Base-by-base conservation (phyloP, 2,113 vertebrate genomes). In the Lepus timidus region DNA sequence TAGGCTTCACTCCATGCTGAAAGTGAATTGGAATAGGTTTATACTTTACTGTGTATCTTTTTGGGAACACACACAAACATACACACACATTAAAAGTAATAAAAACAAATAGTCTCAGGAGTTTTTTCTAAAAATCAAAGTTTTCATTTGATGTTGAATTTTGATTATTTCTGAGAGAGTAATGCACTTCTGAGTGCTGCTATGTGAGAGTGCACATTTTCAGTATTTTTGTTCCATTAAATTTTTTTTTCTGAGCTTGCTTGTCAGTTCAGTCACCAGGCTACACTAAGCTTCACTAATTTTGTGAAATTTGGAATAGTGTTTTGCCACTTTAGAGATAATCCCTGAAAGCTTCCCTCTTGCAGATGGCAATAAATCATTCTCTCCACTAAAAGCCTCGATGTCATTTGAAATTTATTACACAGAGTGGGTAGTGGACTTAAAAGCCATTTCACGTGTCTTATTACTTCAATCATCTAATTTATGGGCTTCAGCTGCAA, bases 381-480 rank as follows among this genome's bases (percentile, higher is more conserved):
- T 94, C 88, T 94, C 95, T 98, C 95, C 94, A 95, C 98, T 98
- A 98, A 98, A 98, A 99, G 98, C 98, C 96, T 98, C 91, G 17
- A 96, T 98, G 98, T 98, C 98, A 98, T 97, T 98, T 98, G 97
- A 98, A 98, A 99, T 99, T 98, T 98, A 98, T 98, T 98, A 98
- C 98, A 97, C 95, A 87, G 98, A 97, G 96, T 76, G 96, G 90
- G 97, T 98, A 98, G 98, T 98, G 98, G 98, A 98, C 98, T 98
- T 98, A 98, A 98, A 98, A 98, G 98, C 98, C 97, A 98, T 98
- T 99, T 98, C 98, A 98, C 92, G 83, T 98, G 98, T 98, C 98
- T 98, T 98, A 98, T 98, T 98, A 98, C 97, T 98, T 98, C 98
- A 98, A 97, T 98, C 97, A 98, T 98, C 98, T 98, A 98, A 98